Percentiles rank a stretch among this genome's conserved stretches.
Conservation (phyloP, 2,113 vertebrate genomes). For the Echinops telfairi region DNA sequence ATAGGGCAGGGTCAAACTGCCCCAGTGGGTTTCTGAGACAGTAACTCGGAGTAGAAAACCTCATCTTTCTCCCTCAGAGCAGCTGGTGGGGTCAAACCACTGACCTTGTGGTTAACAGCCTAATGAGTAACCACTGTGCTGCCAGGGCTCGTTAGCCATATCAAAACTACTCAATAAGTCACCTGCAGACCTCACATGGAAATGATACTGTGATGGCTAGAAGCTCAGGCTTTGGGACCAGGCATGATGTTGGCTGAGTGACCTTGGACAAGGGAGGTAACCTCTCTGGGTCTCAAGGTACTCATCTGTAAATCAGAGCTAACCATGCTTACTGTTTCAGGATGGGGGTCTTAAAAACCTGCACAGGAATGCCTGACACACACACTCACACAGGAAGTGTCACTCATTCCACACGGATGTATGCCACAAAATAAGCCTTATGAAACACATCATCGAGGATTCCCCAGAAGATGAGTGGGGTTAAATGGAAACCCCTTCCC, state of each 20-base stretch:
- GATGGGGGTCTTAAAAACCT: slow-evolving; percentile 43
- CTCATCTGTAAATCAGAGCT: not conserved
- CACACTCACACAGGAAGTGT: slow-evolving; percentile 7
- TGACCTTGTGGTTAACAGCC: too few species aligned
- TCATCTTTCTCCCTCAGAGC: too few species aligned
- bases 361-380: slow-evolving; percentile 31
- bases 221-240: not conserved
- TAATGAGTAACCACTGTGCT: too few species aligned
- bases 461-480: not conserved
- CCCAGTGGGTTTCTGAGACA: too few species aligned
- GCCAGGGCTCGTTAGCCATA: too few species aligned
- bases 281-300: slow-evolving; percentile 15
- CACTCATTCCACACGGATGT: slow-evolving; percentile 34
- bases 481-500: slow-evolving; percentile 44
- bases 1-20: too few species aligned
- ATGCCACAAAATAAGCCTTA: not conserved
- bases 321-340: not conserved
- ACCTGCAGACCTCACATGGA: not conserved
- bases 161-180: not conserved
- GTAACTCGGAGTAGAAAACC: too few species aligned
- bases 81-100: too few species aligned
- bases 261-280: slow-evolving; percentile 47
- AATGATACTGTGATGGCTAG: slow-evolving; percentile 13
- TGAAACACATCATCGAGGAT: not conserved
- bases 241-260: not conserved